Evolutionary conservation across 2,888 invertebrate genomes (phyloP), one percentile per base, ranked within the genome.

Genomic region (Cephus rjabovi): DNA sequence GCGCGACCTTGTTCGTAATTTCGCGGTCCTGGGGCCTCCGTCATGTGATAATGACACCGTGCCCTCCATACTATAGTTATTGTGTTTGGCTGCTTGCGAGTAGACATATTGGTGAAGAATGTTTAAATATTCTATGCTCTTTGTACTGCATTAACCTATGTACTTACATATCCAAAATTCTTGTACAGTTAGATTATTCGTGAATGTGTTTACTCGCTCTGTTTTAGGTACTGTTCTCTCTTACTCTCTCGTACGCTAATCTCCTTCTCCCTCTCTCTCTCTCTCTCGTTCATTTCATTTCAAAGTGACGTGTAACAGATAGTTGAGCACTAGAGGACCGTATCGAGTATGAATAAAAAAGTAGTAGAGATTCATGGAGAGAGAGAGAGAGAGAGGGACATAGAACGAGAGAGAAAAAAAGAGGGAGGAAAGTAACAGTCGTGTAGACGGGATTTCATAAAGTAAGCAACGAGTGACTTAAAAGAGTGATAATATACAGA

Each of bases 401-500:
- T 15, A 40, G 40, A 40, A 40, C 35, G 73, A 82, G 75, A 79
- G 79, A 78, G 81, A 82, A 79, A 79, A 79, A 76, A 76, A 83
- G n/a, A 30, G 15, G 0, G 30, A 37, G 37, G 37, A 37, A 1
- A 56, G 56, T 23, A 9, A 56, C 23, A 23, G 23, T 56, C 23
- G 9, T 3, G 23, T 15, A 56, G 56, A 23, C 23, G 73, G 40
- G 70, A 77, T 77, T 79, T 77, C 40, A 79, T 71, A 33, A 76
- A 79, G 56, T 71, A 76, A 79, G 70, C 71, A 70, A 35, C 79
- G 79, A 35, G 37, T 33, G 74, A 79, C 76, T 79, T 74, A 73
- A 69, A 73, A 40, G 56, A n/a, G 40, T 69, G 89, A 89, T 89
- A 89, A 89, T 86, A 85, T 88, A 87, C 86, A 82, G 85, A 85